phyloP scores from a whole-genome alignment of 2,113 vertebrate species.

The Catagonus wagneri region DNA sequence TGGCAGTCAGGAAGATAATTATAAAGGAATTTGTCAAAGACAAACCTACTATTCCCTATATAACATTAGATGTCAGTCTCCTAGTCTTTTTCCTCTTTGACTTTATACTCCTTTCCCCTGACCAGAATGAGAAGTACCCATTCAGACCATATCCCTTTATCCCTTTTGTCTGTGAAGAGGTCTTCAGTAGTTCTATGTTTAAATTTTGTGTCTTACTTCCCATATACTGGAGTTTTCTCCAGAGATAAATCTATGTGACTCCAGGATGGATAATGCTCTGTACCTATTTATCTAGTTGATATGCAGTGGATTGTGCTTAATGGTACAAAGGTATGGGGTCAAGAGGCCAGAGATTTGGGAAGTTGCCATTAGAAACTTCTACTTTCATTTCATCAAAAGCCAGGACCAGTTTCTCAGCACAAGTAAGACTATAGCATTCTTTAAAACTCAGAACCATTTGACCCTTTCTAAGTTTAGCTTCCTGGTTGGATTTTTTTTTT shows the following conservation, averaged over 20 bases:
- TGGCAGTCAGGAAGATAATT: not conserved
- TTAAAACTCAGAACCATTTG: slow-evolving; percentile 32
- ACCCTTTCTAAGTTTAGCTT: not conserved
- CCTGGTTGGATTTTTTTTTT: not conserved
- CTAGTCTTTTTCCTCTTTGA: not conserved
- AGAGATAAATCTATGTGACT: not conserved
- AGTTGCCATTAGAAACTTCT: not conserved
- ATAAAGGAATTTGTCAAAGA: slow-evolving; percentile 45
- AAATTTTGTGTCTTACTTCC: not conserved
- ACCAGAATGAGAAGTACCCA: not conserved
- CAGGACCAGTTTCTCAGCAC: not conserved
- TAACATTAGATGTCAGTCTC: not conserved
- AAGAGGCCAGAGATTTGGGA: not conserved
- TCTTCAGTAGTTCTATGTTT: slow-evolving; percentile 44
- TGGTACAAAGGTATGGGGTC: not conserved
- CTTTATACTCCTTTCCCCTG: not conserved
- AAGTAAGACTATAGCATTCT: not conserved
- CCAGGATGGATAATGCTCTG: not conserved
- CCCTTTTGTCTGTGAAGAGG: not conserved
- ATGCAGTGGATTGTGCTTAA: not conserved
- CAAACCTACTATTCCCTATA: not conserved
- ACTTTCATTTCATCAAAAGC: not conserved
- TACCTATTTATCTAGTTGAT: not conserved
- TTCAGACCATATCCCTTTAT: not conserved
- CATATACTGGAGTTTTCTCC: not conserved